Percentiles rank a stretch among this genome's conserved stretches.
Conservation (phyloP, 2,113 vertebrate genomes). For the Seriola dumerili region DNA sequence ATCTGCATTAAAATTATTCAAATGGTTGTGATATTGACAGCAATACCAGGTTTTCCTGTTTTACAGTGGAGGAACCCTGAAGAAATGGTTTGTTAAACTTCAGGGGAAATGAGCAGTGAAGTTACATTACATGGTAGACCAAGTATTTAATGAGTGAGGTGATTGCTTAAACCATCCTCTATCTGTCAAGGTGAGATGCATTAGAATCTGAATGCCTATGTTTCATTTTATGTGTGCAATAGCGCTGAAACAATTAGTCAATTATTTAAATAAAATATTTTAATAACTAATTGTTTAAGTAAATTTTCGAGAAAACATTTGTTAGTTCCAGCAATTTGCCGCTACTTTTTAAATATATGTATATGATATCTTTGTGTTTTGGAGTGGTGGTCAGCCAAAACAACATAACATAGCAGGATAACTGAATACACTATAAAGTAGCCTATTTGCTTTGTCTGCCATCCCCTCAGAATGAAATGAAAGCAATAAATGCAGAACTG, state of each 20-base stretch:
- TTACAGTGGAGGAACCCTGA: background rate
- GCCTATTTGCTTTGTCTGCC: background rate
- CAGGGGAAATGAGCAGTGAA: background rate
- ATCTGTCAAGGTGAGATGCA: background rate
- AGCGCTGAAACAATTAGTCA: background rate
- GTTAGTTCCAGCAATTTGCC: too few relatives aligned
- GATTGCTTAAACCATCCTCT: background rate
- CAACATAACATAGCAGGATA: too few relatives aligned
- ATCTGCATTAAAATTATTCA: background rate
- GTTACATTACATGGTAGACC: background rate
- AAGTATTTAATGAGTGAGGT: background rate
- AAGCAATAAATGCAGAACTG: background rate
- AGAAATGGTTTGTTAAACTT: background rate
- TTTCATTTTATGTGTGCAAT: background rate
- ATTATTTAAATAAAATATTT: too few relatives aligned
- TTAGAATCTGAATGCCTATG: background rate
- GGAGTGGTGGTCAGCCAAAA: background rate
- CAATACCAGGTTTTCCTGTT: background rate
- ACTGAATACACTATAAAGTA: too few relatives aligned
- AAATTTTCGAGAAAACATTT: too few relatives aligned
- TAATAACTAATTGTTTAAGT: too few relatives aligned
- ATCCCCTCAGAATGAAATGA: background rate
- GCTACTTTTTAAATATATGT: background rate
- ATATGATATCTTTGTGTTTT: background rate
- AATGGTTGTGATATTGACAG: background rate